Evolutionary conservation across 2,888 invertebrate species (phyloP), one percentile per base, ranked within the genome.

Genomic region (Lochmaea crataegi): DNA sequence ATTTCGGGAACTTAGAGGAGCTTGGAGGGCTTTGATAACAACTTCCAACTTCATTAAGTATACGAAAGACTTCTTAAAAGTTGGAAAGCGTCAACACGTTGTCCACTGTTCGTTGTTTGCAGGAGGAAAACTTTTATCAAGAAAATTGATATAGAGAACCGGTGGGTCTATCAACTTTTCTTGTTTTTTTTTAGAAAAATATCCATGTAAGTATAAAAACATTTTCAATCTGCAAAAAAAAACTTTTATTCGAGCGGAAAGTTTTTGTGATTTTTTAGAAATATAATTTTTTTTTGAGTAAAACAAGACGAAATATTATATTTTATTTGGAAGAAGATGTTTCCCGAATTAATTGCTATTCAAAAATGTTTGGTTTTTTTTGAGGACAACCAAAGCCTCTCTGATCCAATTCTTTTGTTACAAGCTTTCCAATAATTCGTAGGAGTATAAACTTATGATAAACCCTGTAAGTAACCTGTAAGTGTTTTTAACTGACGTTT

Each of bases 21-120:
- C 67, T 57, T 72, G 72, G 63, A 38, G 68, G 67, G 65, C 56
- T 72, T 63, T 64, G 72, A 72, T 72, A 72, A 72, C 67, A 68
- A 72, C 67, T 72, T 68, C 42, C 53, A 68, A 61, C 41, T 72
- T 72, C 56, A 72, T 72, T 72, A 67, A 61, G 67, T 72, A 72
- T 68, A 68, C 67, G 64, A 16, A 45, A 63, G 58, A 67, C 57
- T 68, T 66, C 61, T 68, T 67, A 68, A 67, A 68, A 72, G 18
- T 72, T 64, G 61, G 51, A 68, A 64, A 68, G 68, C 72, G 68
- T 51, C 72, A 64, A 64, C 63, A 68, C 32, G 48, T 48, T 61
- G 64, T 64, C 68, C 68, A 68, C 56, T 68, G 53, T 38, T 68
- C 48, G 61, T 68, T 58, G 68, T 61, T 68, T 51, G 68, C 14